Base-by-base conservation (phyloP, 2,888 invertebrate species). In the Keiferia lycopersicella region DNA sequence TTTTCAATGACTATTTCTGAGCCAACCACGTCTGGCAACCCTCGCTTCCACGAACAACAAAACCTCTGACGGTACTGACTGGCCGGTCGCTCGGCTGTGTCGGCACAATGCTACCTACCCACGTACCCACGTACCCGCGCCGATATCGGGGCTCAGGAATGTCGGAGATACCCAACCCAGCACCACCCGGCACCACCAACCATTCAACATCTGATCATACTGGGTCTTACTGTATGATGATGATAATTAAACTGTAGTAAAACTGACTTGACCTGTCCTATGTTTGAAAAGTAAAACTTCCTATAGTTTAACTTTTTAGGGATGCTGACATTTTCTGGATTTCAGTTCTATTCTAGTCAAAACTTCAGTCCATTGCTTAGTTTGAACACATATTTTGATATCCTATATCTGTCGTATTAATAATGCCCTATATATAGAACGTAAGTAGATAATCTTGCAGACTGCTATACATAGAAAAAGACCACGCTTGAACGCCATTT, bases 41-140 rank as follows among this genome's bases (percentile, higher is more conserved):
- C 56, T n/a, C 34, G 34, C 20, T 61, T 83, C 84, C 82, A 83
- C 86, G 86, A 84, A 87, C 84, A 87, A 89, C 88, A 87, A 87
- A 85, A 87, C 77, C 80, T 39, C 39, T 34, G 34, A 34, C 34
- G 34, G 34, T 34, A 34, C 8, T 34, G 34, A 38, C 57, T 38
- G 76, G 79, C 77, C 75, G 74, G 8, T 12, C 12, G 22, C 6
- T 26, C 26, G 6, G 51, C 64, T 12, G 11, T 34, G 38, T 59
- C 50, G 16, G 56, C 34, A 56, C 56, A 56, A 34, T 71, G 68
- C 79, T 73, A 75, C 75, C 72, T 68, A 71, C 71, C 75, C 79
- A 76, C 61, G 20, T 26, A 26, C 26, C 79, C 73, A 75, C 75
- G 71, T 68, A 71, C 71, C 75, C 79, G 75, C 61, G 18, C 16